phyloP scores from a whole-genome alignment of 1,140 invertebrate species.

The Drosophila guanche region DNA sequence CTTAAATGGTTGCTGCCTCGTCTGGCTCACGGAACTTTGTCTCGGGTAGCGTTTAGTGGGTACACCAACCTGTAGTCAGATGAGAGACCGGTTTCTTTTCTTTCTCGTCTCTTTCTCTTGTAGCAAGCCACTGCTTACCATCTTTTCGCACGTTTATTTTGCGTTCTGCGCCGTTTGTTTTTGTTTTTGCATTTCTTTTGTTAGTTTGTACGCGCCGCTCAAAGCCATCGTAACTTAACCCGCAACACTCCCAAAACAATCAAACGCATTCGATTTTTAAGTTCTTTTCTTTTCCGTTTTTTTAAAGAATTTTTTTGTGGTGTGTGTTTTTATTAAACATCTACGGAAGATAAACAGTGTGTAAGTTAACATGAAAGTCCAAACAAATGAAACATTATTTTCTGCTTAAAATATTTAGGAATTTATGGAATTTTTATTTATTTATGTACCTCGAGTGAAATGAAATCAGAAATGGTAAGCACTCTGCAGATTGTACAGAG shows the following conservation, averaged over 20 bases:
- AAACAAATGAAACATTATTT: too few relatives aligned
- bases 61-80: too few relatives aligned
- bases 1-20: background rate
- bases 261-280: constrained; percentile 8
- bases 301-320: constrained; percentile 3
- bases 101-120: background rate
- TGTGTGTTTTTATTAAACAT: too few relatives aligned
- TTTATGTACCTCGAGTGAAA: too few relatives aligned
- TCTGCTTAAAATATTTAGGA: too few relatives aligned
- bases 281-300: constrained; percentile 13
- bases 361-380: too few relatives aligned
- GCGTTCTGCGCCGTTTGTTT: constrained; percentile 36
- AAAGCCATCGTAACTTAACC: constrained; percentile 58
- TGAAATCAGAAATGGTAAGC: too few relatives aligned
- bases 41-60: background rate
- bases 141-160: constrained; percentile 14
- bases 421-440: too few relatives aligned
- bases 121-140: too few relatives aligned
- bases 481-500: too few relatives aligned
- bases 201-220: constrained; percentile 68
- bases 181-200: constrained; percentile 58
- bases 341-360: too few relatives aligned
- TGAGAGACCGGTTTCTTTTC: constrained; percentile 11
- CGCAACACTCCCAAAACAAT: constrained; percentile 17
- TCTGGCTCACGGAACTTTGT: background rate